Percentiles rank a stretch among this genome's conserved stretches.
Evolutionary conservation across 2,113 vertebrate species (phyloP).

Genomic region (Acanthochromis polyacanthus): DNA sequence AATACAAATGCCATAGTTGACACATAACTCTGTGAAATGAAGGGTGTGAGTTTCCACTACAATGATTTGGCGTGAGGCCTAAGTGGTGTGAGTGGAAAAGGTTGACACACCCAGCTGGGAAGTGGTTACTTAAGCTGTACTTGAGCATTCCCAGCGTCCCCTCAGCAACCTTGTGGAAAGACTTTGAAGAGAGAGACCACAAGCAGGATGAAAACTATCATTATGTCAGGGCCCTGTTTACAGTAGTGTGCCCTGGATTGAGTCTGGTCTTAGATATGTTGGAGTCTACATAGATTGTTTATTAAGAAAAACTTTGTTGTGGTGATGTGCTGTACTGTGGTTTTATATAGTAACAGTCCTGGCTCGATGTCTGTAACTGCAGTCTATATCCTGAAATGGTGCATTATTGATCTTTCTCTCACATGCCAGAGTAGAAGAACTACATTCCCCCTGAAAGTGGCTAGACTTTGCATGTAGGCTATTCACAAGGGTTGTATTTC

Average conservation of each 20-base stretch:
- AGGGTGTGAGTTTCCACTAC: constrained; percentile 76
- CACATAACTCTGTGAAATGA: constrained; percentile 68
- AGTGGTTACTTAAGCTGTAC: constrained; percentile 79
- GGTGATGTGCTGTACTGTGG: not conserved
- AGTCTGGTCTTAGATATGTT: constrained; percentile 39
- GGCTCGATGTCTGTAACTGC: constrained; percentile 1
- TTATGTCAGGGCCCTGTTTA: constrained; percentile 77
- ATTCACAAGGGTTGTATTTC: constrained; percentile 24
- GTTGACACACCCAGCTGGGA: constrained; percentile 80
- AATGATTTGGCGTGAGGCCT: constrained; percentile 68
- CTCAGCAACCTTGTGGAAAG: constrained; percentile 73
- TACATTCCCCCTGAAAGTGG: not conserved
- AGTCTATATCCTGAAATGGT: constrained; percentile 12
- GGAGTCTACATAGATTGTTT: constrained; percentile 30
- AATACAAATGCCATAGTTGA: constrained; percentile 57
- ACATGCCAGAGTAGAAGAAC: not conserved
- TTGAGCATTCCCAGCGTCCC: constrained; percentile 73
- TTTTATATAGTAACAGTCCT: constrained; percentile 9
- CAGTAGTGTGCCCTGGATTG: constrained; percentile 46
- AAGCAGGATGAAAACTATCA: constrained; percentile 75
- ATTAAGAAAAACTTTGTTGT: constrained; percentile 33
- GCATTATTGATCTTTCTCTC: constrained; percentile 25
- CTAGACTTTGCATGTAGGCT: not conserved
- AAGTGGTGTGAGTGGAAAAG: constrained; percentile 68
- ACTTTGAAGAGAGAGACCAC: constrained; percentile 77